These are phyloP conservation scores for Lepetodrilus schrolli DNA, from an alignment of 2,888 invertebrate genomes.

Conservation along the genomic window DNA sequence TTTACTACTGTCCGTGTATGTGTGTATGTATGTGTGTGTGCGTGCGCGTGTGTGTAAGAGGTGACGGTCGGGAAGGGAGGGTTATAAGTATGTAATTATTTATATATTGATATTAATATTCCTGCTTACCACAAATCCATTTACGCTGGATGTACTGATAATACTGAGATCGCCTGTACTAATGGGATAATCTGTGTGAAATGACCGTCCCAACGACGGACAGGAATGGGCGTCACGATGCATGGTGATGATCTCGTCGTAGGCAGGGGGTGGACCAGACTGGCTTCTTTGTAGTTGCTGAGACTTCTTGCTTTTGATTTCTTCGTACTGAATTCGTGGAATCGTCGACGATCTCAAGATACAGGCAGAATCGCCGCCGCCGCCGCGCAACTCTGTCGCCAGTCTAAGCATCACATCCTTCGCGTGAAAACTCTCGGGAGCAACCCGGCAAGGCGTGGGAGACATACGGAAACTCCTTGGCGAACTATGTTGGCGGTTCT, in stretches of 20 bases:
- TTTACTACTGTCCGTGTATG: too few relatives aligned
- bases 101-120: too few relatives aligned
- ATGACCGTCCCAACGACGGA: background rate
- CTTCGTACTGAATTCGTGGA: background rate
- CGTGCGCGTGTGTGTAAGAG: background rate
- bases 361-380: too few relatives aligned
- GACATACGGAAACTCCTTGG: background rate
- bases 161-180: background rate
- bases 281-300: background rate
- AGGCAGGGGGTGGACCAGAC: background rate
- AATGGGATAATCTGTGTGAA: background rate
- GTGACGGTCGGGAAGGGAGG: background rate
- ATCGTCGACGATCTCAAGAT: background rate
- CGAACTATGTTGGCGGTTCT: background rate
- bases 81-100: background rate
- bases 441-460: background rate
- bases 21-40: too few relatives aligned
- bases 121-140: background rate
- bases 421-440: background rate
- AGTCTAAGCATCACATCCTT: conserved; percentile 4
- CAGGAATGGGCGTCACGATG: conserved; percentile 9
- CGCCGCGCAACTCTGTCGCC: background rate
- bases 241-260: background rate
- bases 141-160: background rate
- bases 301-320: background rate